These are phyloP conservation scores for Leguminivora glycinivorella DNA, from an alignment of 1,140 invertebrate genomes.

Conservation along the genomic window DNA sequence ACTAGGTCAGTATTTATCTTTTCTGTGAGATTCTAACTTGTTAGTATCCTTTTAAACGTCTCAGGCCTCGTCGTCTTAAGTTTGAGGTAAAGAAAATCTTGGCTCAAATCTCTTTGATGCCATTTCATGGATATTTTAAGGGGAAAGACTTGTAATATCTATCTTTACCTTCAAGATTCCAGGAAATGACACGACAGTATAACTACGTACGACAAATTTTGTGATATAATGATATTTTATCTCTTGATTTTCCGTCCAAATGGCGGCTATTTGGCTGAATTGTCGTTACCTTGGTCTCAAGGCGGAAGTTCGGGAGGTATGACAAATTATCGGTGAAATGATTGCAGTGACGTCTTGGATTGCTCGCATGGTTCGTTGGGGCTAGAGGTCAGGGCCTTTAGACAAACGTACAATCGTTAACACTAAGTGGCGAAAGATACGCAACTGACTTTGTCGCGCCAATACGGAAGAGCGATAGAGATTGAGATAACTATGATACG, in stretches of 20 bases:
- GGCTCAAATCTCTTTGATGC: background rate
- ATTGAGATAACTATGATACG: too few species aligned
- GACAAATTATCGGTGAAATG: slow-evolving; percentile 44
- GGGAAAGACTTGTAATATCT: background rate
- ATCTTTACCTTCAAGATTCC: background rate
- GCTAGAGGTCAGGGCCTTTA: slow-evolving; percentile 31
- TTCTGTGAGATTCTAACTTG: background rate
- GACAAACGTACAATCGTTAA: too few species aligned
- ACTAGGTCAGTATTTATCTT: background rate
- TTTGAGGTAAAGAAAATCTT: too few species aligned
- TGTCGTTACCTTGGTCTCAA: slow-evolving; percentile 25
- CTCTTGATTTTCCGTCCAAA: background rate
- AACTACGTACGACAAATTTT: background rate
- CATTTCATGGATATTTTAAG: background rate
- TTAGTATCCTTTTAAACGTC: background rate
- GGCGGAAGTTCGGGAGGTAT: slow-evolving; percentile 35
- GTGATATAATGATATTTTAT: slow-evolving; percentile 23
- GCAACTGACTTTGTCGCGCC: too few species aligned
- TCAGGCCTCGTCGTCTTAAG: too few species aligned
- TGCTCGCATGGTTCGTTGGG: slow-evolving; percentile 38
- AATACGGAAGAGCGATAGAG: too few species aligned
- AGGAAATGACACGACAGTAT: slow-evolving; percentile 13
- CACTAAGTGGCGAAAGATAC: too few species aligned
- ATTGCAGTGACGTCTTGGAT: slow-evolving; percentile 40
- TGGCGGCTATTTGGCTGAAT: slow-evolving; percentile 9